These are phyloP conservation scores for Menidia menidia DNA, from an alignment of 2,797 vertebrate species.

Conservation along the genomic window DNA sequence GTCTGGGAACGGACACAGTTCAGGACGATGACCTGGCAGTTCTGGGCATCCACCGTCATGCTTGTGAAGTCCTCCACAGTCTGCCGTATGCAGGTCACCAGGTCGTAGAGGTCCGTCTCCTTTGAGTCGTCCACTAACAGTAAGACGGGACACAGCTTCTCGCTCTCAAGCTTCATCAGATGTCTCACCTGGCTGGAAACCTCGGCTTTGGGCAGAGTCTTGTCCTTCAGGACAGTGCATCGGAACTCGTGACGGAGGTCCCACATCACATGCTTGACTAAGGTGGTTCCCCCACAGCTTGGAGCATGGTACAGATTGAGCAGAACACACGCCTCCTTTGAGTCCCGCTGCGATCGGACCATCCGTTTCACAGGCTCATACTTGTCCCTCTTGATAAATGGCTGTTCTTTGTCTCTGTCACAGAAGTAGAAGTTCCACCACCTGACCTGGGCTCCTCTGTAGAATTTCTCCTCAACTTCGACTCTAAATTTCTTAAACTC, in stretches of 20 bases:
- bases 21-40: constrained; percentile 81
- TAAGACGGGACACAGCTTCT: constrained; percentile 75
- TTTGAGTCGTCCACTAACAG: constrained; percentile 86
- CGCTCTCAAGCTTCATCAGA: constrained; percentile 76
- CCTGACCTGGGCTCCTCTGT: constrained; percentile 83
- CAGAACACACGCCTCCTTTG: constrained; percentile 64
- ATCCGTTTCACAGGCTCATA: constrained; percentile 67
- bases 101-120: constrained; percentile 49
- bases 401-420: constrained; percentile 75
- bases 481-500: constrained; percentile 62
- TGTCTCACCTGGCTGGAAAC: constrained; percentile 76
- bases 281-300: constrained; percentile 85
- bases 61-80: constrained; percentile 19
- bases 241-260: constrained; percentile 78
- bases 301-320: constrained; percentile 85
- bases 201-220: constrained; percentile 69
- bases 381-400: constrained; percentile 84
- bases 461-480: constrained; percentile 82
- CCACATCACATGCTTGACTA: constrained; percentile 88
- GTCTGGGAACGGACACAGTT: constrained; percentile 85
- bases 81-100: constrained; percentile 69
- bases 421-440: constrained; percentile 91
- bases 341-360: constrained; percentile 38
- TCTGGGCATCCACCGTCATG: constrained; percentile 45
- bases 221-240: constrained; percentile 85